Base-by-base conservation (phyloP, 2,113 vertebrate species). In the Panthera leo region DNA sequence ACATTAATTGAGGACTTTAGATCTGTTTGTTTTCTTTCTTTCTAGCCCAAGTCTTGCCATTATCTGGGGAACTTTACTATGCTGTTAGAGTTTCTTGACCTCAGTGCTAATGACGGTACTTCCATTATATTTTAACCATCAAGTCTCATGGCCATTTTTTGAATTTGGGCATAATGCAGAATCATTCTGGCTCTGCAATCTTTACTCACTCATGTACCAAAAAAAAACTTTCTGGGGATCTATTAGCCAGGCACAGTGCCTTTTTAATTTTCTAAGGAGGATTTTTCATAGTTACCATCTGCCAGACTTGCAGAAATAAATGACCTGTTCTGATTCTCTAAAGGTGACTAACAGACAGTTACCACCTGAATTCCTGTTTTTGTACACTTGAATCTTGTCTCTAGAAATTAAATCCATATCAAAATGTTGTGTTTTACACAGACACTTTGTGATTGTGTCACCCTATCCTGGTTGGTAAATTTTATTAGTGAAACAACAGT, bases 401-500 rank as follows among this genome's bases (percentile, higher is more conserved):
- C 19, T 93, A 82, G 68, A 18, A 91, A 67, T 92, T 96, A 85
- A 82, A 94, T 65, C 12, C 83, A 34, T 70, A 25, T 93, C 29
- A 91, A 42, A 75, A 61, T 76, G 5, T 71, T 96, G 42, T 68
- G 70, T 70, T 96, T 88, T 70, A 6, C 48, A 71, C 15, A 80
- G 82, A 61, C 7, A 39, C 14, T 88, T 89, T 76, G 45, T 83
- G n/a, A 73, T 92, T 88, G n/a, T 83, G 48, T 93, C 25, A 73
- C 39, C 31, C 29, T 90, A 84, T 87, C 76, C 7, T 75, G 36
- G 5, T 42, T 76, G 93, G 23, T 87, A 90, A 75, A 65, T 92
- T 94, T 95, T 96, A 80, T 71, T 93, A 61, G 36, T 94, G 70
- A 63, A 91, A 31, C n/a, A 71, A 7, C 55, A 25, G 11, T 71